These are phyloP conservation scores for Neoitamus cyanurus DNA, from an alignment of 2,888 invertebrate species.

Conservation along the genomic window DNA sequence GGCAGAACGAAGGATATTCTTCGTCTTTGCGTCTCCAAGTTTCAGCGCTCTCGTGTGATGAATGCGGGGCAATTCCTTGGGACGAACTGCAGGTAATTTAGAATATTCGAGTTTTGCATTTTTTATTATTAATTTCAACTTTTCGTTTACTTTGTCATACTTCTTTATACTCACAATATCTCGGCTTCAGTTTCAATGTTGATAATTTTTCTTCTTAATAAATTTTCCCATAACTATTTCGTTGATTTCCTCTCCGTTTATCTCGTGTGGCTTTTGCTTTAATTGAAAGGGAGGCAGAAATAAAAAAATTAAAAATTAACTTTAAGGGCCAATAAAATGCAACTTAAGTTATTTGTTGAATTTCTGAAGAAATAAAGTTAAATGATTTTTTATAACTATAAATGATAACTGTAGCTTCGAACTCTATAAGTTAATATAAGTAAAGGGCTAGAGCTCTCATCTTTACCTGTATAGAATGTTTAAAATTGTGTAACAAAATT, in stretches of 20 bases:
- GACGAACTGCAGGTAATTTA: constrained; percentile 89
- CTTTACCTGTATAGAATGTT: too few species aligned
- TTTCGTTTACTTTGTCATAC: not conserved
- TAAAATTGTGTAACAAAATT: too few species aligned
- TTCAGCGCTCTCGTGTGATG: constrained; percentile 79
- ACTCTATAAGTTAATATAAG: too few species aligned
- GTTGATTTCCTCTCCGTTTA: not conserved
- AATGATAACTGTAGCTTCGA: too few species aligned
- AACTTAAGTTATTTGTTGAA: not conserved
- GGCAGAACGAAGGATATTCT: constrained; percentile 76
- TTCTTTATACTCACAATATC: constrained; percentile 12
- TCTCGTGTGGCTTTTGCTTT: constrained; percentile 39
- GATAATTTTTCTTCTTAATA: not conserved
- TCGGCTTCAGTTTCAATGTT: constrained; percentile 39
- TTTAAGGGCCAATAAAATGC: not conserved
- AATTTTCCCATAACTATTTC: not conserved
- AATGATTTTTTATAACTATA: too few species aligned
- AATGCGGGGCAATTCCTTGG: constrained; percentile 90
- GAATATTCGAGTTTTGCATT: not conserved
- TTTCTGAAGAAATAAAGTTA: too few species aligned
- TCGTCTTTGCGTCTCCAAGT: constrained; percentile 77
- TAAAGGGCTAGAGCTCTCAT: too few species aligned
- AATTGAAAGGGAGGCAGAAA: not conserved
- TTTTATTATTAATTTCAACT: not conserved
- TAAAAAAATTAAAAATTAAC: not conserved